These are phyloP conservation scores for Mystacides longicornis DNA, from an alignment of 2,888 invertebrate genomes.

Conservation along the genomic window DNA sequence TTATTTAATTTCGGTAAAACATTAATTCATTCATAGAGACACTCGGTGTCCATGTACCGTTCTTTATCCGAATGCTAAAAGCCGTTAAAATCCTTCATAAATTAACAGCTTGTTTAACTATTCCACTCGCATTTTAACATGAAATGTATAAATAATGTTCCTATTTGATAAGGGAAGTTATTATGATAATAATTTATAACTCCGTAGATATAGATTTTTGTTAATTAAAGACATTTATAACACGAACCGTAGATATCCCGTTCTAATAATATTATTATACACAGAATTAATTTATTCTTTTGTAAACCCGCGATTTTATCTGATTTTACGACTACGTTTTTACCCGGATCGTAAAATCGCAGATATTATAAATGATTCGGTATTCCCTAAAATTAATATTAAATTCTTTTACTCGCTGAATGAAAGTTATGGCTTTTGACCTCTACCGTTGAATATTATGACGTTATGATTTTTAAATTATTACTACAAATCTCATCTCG, in stretches of 20 bases:
- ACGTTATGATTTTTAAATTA: too few species aligned
- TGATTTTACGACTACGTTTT: too few species aligned
- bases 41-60: too few species aligned
- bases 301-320: neutral
- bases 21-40: too few species aligned
- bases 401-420: too few species aligned
- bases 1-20: too few species aligned
- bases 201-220: neutral
- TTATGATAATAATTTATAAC: neutral
- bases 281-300: neutral
- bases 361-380: too few species aligned
- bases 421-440: too few species aligned
- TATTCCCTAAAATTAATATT: too few species aligned
- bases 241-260: neutral
- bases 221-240: neutral
- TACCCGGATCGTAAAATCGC: too few species aligned
- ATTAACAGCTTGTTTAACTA: neutral
- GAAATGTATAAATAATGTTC: neutral
- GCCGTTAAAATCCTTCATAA: neutral
- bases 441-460: too few species aligned
- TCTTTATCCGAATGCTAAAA: neutral
- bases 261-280: neutral
- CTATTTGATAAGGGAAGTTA: neutral
- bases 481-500: too few species aligned
- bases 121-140: neutral